A percentile compares a stretch with the other conserved stretches of the same genome.
Conservation (phyloP, 1,140 invertebrate genomes). For the Drosophila repleta region DNA sequence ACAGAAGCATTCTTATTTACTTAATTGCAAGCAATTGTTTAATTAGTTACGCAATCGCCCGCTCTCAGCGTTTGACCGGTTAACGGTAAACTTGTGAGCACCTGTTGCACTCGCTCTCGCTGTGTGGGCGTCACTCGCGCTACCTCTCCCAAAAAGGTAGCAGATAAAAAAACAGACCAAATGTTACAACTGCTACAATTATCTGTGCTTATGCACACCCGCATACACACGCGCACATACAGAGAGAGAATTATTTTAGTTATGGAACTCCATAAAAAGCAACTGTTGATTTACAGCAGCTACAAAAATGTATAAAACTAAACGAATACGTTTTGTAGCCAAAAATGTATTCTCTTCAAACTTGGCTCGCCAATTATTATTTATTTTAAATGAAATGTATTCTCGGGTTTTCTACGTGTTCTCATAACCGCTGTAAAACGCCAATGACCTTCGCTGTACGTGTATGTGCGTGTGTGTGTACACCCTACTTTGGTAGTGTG, state of each 20-base stretch:
- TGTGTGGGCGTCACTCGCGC: conserved; percentile 7
- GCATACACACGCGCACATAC: conserved; percentile 10
- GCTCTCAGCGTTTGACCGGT: conserved; percentile 28
- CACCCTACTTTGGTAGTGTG: conserved; percentile 39
- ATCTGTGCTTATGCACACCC: conserved; percentile 37
- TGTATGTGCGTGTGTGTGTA: conserved; percentile 20
- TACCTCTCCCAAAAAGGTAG: conserved; percentile 36
- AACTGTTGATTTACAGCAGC: conserved; percentile 54
- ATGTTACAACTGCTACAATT: conserved; percentile 43
- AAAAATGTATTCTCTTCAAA: conserved; percentile 52
- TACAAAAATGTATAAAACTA: conserved; percentile 20
- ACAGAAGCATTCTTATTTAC: conserved; percentile 47
- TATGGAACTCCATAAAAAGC: conserved; percentile 46
- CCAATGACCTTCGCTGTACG: conserved; percentile 47
- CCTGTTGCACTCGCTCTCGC: conserved; percentile 57
- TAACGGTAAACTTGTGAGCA: conserved; percentile 64
- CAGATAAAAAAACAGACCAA: conserved; percentile 43
- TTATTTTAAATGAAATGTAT: conserved; percentile 52
- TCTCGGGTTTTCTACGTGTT: conserved; percentile 38
- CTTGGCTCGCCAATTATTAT: conserved; percentile 47
- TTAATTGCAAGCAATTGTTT: conserved; percentile 75
- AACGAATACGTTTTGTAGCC: conserved; percentile 51
- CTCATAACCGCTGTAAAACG: conserved; percentile 32
- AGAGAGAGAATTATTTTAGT: conserved; percentile 15
- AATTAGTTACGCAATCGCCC: conserved; percentile 76